Evolutionary conservation across 2,888 invertebrate genomes (phyloP).

Genomic region (Leptinotarsa tumamoca): DNA sequence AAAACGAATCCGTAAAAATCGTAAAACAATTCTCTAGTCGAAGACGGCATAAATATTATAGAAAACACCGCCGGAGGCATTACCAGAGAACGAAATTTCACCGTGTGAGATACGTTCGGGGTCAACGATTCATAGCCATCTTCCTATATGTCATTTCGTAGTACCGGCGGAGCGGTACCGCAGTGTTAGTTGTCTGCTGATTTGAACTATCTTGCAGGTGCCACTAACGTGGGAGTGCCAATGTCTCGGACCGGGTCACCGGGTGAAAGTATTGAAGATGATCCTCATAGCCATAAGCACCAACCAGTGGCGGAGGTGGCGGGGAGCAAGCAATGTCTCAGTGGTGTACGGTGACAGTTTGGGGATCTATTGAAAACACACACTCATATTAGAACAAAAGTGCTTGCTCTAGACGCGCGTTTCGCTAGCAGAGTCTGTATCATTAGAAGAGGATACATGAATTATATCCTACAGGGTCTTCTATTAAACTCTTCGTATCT

Average conservation of each 20-base stretch:
- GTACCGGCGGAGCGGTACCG: neutral
- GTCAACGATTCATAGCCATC: conserved; percentile 24
- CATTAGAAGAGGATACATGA: too few relatives aligned
- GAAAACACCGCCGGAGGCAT: conserved; percentile 6
- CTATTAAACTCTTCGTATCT: too few relatives aligned
- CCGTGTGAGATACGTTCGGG: conserved; percentile 25
- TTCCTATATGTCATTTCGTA: conserved; percentile 20
- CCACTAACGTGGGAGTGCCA: conserved; percentile 34
- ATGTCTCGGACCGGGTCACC: conserved; percentile 56
- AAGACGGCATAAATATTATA: conserved; percentile 16
- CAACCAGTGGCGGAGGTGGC: conserved; percentile 21
- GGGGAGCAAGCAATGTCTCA: neutral
- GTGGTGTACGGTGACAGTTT: neutral
- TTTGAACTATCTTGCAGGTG: conserved; percentile 29
- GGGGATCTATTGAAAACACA: too few relatives aligned
- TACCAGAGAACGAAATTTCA: conserved; percentile 25
- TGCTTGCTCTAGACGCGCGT: too few relatives aligned
- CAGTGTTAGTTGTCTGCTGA: conserved; percentile 25
- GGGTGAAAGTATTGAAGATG: conserved; percentile 55
- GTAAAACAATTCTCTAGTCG: conserved; percentile 19
- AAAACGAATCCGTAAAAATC: conserved; percentile 8
- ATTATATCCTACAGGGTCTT: too few relatives aligned
- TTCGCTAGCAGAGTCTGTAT: too few relatives aligned
- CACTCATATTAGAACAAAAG: too few relatives aligned
- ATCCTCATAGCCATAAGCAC: conserved; percentile 44